These are phyloP conservation scores for Himalopsyche japonica DNA, from an alignment of 2,888 invertebrate genomes.

Conservation along the genomic window DNA sequence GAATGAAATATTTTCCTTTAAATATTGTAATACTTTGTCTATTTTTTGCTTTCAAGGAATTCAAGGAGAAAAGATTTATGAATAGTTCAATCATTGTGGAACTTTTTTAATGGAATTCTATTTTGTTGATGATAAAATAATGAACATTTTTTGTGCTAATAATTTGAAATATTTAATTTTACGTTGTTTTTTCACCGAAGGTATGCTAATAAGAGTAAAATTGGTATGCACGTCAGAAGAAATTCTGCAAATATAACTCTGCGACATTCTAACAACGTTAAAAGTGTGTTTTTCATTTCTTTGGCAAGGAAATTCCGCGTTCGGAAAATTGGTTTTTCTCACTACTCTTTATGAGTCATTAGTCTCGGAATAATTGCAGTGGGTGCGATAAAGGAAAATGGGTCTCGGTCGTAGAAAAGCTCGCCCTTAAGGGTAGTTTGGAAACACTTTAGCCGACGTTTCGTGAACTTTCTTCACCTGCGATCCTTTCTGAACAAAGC, in stretches of 20 bases:
- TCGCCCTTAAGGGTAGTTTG: background rate
- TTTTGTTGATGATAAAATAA: too few relatives aligned
- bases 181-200: too few relatives aligned
- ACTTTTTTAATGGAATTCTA: too few relatives aligned
- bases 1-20: too few relatives aligned
- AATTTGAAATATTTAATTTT: too few relatives aligned
- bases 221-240: background rate
- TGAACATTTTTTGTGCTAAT: too few relatives aligned
- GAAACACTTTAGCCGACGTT: background rate
- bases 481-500: background rate
- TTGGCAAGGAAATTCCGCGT: background rate
- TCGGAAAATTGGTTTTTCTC: conserved; percentile 33
- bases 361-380: conserved; percentile 32
- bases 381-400: conserved; percentile 24
- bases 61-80: too few relatives aligned
- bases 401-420: background rate
- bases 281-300: background rate
- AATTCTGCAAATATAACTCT: background rate
- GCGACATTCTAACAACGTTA: background rate
- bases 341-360: conserved; percentile 32
- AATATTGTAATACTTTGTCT: too few relatives aligned
- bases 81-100: too few relatives aligned
- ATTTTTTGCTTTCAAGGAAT: too few relatives aligned
- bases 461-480: background rate
- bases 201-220: too few relatives aligned